Base-by-base conservation (phyloP, 2,113 vertebrate genomes). In the Trogon melanurus region DNA sequence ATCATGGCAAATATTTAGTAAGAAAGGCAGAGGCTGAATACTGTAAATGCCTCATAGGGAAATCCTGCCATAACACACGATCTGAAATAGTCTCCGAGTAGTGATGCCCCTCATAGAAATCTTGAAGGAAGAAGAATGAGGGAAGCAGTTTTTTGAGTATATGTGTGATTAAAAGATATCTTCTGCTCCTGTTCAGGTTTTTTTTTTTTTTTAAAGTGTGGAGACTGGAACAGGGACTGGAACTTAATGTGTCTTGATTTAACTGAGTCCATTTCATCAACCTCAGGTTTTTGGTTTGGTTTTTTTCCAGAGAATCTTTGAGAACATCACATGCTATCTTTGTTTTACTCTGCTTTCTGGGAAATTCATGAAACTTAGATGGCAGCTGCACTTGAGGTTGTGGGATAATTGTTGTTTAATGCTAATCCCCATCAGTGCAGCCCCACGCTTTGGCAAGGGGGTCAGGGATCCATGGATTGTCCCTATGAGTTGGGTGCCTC, bases 401-500 rank as follows among this genome's bases (percentile, higher is more conserved):
- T 60, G 45, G 32, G 15, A 34, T 67, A 54, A 32, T 30, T 54
- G 25, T 44, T 54, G 15, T 62, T 85, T 83, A 41, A 58, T 23
- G 11, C 16, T 79, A 27, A 45, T 41, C 13, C 4, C 26, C 8
- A 51, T 48, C 44, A 29, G 16, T 57, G 45, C 58, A 72, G 71
- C 6, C 30, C 67, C 41, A 20, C 1, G 2, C 29, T 88, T 79
- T 81, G 22, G 34, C 48, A 56, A 74, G 57, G 57, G 22, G 73
- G 32, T 18, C 0, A 1, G 58, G 79, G 44, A 60, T 45, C 57
- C 41, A 34, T 0, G 0, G 45, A 12, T 44, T 91, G 56, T 74
- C 32, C 10, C 2, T 2, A 16, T 3, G 17, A 11, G 14, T 5
- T 93, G 19, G 32, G 21, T 67, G 44, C 30, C 1, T 3, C 36